These are phyloP conservation scores for Hymenochirus boettgeri DNA, from an alignment of 2,113 vertebrate species.

Conservation along the genomic window DNA sequence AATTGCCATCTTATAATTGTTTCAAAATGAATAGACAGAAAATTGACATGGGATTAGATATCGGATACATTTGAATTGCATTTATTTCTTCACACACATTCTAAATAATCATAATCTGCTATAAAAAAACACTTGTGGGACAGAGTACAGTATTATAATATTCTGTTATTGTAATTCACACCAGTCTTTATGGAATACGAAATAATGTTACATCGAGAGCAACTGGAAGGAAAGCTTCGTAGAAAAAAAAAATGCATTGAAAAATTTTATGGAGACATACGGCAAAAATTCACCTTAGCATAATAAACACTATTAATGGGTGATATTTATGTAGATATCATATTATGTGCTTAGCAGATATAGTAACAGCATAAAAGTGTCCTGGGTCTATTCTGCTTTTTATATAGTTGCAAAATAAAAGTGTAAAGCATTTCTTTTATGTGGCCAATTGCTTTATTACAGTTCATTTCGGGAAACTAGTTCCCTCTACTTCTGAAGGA, in stretches of 20 bases:
- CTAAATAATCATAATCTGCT: too few relatives aligned
- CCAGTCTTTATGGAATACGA: too few relatives aligned
- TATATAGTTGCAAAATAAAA: constrained; percentile 4
- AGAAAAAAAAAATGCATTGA: neutral
- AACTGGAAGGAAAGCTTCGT: too few relatives aligned
- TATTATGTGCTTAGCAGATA: constrained; percentile 1
- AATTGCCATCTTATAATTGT: too few relatives aligned
- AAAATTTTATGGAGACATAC: neutral
- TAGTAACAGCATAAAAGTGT: neutral
- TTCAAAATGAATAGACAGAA: too few relatives aligned
- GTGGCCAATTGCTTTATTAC: neutral
- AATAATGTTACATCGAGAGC: too few relatives aligned
- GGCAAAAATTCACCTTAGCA: neutral
- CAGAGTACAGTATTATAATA: too few relatives aligned
- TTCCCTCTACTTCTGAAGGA: neutral
- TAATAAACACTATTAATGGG: neutral
- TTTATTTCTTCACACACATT: too few relatives aligned
- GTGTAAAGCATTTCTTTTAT: constrained; percentile 12
- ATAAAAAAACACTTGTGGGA: too few relatives aligned
- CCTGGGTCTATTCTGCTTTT: neutral
- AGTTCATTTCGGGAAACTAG: constrained; percentile 1
- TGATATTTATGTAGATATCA: neutral
- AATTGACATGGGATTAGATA: too few relatives aligned
- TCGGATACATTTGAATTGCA: too few relatives aligned
- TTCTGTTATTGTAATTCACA: too few relatives aligned